These are phyloP conservation scores for Chrysina gloriosa DNA, from an alignment of 2,888 invertebrate genomes.

Conservation along the genomic window DNA sequence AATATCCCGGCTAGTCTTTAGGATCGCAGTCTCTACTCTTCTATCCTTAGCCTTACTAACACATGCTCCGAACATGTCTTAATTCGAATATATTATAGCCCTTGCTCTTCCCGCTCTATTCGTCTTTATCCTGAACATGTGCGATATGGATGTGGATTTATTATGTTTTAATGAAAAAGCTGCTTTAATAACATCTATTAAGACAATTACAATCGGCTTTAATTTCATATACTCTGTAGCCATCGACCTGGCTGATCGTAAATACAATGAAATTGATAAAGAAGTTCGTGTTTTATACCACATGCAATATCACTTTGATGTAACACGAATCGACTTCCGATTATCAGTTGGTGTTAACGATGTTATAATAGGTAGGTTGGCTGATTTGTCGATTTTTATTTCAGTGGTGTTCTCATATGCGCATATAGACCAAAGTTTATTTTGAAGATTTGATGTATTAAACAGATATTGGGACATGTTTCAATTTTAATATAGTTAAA, in stretches of 20 bases:
- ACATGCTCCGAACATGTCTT: slow-evolving; percentile 45
- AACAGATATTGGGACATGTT: too few relatives aligned
- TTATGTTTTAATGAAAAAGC: slow-evolving; percentile 7
- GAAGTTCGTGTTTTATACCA: slow-evolving; percentile 1
- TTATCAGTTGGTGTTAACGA: slow-evolving; percentile 47
- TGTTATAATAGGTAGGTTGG: slow-evolving; percentile 49
- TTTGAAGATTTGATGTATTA: too few relatives aligned
- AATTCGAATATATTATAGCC: slow-evolving; percentile 38
- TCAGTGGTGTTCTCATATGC: too few relatives aligned
- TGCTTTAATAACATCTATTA: slow-evolving; percentile 21
- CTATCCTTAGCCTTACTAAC: slow-evolving; percentile 44
- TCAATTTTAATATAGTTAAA: too few relatives aligned
- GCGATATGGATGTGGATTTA: slow-evolving; percentile 2
- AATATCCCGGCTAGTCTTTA: slow-evolving; percentile 63
- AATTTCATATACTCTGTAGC: slow-evolving; percentile 24
- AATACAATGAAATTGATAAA: background rate
- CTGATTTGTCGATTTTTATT: background rate
- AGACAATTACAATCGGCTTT: slow-evolving; percentile 27
- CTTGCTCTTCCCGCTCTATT: slow-evolving; percentile 27
- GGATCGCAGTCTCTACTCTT: slow-evolving; percentile 52
- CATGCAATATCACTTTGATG: slow-evolving; percentile 49
- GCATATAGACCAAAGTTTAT: too few relatives aligned
- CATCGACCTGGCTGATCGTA: background rate
- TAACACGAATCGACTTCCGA: slow-evolving; percentile 46
- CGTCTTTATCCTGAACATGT: slow-evolving; percentile 18